Base-by-base conservation (phyloP, 23 tunicate species). In the Phallusia fumigata region DNA sequence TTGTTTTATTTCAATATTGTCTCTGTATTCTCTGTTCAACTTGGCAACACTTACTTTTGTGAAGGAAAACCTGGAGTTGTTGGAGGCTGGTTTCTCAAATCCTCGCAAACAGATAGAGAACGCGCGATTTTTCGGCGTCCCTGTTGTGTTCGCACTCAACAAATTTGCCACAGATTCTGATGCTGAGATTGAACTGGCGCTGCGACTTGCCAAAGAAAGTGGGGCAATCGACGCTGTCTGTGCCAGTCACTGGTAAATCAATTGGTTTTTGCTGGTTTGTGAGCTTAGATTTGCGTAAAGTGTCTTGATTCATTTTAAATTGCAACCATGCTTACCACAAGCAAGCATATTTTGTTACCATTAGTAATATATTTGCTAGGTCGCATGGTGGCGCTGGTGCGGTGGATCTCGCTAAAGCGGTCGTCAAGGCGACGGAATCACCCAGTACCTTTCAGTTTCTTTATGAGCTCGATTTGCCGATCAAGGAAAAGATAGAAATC, bases 71-170 rank as follows among this genome's bases (percentile, higher is more conserved):
- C 64, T 92, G 28, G 95, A 89, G 12, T 50, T 97, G 28, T 74
- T 97, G 34, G 97, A 92, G 74, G 81, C 81, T 31, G 99, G 99
- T 26, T 97, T 97, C 74, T 97, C 99, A 15, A 97, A 97, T 80
- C 95, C 95, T 5, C 83, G 91, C 35, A 97, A 97, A 65, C 99
- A 97, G 53, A 97, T 97, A 34, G 99, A 97, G 80, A 97, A 97
- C 80, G 99, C 97, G 0, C 35, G 69, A 31, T 75, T 65, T 26
- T 97, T 97, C 53, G 99, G 99, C 0, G 91, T 97, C 1, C 95
- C 99, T 32, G 97, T 97, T 22, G 97, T 97, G n/a, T 93, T 97
- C 76, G 99, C 99, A 31, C 85, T 97, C 49, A 97, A 97, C 75
- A 74, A 85, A 28, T 97, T 97, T 65, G 88, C 88, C 6, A 86